Conservation (phyloP, 2,888 invertebrate genomes). For the Cephus rjabovi region DNA sequence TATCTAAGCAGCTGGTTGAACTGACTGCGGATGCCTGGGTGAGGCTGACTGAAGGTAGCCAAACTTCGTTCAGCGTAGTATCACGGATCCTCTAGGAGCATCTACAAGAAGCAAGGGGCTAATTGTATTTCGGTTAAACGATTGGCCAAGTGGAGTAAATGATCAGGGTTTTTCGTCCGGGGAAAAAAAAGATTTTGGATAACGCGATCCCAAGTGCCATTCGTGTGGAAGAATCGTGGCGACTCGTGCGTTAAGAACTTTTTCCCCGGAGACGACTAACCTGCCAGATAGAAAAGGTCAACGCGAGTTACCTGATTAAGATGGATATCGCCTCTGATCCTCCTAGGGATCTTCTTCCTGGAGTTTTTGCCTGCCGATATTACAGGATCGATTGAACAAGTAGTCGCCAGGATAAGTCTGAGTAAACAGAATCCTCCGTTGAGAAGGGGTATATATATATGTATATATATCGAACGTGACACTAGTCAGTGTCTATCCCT, state of each 20-base stretch:
- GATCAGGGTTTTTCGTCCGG: neutral
- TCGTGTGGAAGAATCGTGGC: neutral
- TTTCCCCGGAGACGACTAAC: neutral
- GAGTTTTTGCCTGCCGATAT: neutral
- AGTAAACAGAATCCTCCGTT: neutral
- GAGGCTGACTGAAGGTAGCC: neutral
- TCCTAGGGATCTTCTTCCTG: neutral
- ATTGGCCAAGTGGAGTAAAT: neutral
- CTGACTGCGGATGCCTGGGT: neutral
- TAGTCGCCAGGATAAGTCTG: neutral
- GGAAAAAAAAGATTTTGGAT: neutral
- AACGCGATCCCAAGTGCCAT: neutral
- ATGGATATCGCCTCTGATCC: neutral
- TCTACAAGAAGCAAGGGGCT: neutral
- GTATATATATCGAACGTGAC: neutral
- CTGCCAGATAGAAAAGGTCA: neutral
- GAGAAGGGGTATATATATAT: neutral
- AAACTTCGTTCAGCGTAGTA: neutral
- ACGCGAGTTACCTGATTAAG: neutral
- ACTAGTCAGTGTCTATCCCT: neutral
- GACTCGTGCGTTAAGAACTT: neutral
- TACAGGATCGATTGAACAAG: neutral
- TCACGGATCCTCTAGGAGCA: neutral
- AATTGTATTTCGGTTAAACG: neutral
- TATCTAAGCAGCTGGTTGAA: neutral